Evolutionary conservation across 2,888 invertebrate species (phyloP).

Genomic region (Noctua pronuba): DNA sequence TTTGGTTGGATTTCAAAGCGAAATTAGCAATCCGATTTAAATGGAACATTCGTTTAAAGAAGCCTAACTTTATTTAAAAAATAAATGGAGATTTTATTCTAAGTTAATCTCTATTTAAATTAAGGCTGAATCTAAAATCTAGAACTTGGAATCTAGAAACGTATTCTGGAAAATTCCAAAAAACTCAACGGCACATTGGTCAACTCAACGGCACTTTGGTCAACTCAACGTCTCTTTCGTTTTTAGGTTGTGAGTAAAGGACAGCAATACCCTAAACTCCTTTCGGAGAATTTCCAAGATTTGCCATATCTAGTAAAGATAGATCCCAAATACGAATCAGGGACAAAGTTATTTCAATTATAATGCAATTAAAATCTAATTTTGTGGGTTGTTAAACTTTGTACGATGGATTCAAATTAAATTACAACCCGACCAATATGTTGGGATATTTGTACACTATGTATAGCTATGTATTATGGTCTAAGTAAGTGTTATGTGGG

Average conservation of each 20-base stretch:
- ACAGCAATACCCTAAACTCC: background rate
- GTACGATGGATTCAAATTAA: slow-evolving; percentile 71
- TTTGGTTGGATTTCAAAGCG: background rate
- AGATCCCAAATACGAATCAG: slow-evolving; percentile 58
- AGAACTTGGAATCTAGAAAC: background rate
- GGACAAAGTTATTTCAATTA: slow-evolving; percentile 79
- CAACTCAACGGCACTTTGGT: background rate
- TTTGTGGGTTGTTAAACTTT: slow-evolving; percentile 73
- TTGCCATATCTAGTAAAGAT: slow-evolving; percentile 55
- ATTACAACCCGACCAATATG: slow-evolving; percentile 65
- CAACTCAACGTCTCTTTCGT: background rate
- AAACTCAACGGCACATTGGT: background rate
- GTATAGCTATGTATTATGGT: slow-evolving; percentile 14
- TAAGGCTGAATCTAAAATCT: background rate
- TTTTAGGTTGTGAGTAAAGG: background rate
- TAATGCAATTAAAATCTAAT: slow-evolving; percentile 78
- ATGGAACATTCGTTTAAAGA: background rate
- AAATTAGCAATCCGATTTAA: background rate
- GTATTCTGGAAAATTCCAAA: background rate
- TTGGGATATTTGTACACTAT: slow-evolving; percentile 37
- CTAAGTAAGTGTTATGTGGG: background rate
- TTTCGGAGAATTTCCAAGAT: background rate
- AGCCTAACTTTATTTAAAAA: too few relatives aligned
- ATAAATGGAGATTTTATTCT: slow-evolving; percentile 2
- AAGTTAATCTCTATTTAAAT: slow-evolving; percentile 11